phyloP scores from a whole-genome alignment of 1,140 invertebrate species.

The Nasonia longicornis region DNA sequence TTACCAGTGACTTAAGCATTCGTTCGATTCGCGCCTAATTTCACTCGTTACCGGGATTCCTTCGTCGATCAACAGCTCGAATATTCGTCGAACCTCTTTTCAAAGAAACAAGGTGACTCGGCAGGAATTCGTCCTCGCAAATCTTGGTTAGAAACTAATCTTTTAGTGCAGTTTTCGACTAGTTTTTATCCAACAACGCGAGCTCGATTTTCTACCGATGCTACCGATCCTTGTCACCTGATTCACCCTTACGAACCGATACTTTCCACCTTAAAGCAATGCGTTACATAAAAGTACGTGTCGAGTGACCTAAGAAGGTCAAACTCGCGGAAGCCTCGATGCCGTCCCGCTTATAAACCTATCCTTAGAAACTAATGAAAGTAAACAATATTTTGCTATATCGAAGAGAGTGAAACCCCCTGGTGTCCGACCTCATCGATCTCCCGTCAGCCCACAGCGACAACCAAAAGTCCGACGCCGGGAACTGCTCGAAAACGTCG shows the following conservation, averaged over 20 bases:
- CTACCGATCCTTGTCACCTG: background rate
- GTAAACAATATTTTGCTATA: slow-evolving; percentile 43
- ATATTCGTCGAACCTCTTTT: background rate
- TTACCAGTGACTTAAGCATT: background rate
- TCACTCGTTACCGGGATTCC: background rate
- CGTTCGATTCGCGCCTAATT: background rate
- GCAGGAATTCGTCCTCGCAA: slow-evolving; percentile 5
- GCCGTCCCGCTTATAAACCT: background rate
- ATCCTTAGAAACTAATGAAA: slow-evolving; percentile 18
- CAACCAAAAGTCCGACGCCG: background rate
- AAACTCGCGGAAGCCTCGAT: background rate
- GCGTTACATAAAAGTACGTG: background rate
- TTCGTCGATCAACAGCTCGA: background rate
- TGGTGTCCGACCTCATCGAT: slow-evolving; percentile 25
- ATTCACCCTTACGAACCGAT: background rate
- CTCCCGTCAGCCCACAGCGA: background rate
- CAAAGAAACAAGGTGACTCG: background rate
- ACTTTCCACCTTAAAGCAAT: background rate
- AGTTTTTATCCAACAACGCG: slow-evolving; percentile 24
- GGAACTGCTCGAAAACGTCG: background rate
- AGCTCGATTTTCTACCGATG: background rate
- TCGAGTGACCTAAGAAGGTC: background rate
- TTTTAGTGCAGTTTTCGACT: slow-evolving; percentile 39
- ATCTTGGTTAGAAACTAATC: slow-evolving; percentile 26
- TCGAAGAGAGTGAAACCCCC: background rate